phyloP scores from a whole-genome alignment of 2,888 invertebrate species.

The Phanerotoma sp. region DNA sequence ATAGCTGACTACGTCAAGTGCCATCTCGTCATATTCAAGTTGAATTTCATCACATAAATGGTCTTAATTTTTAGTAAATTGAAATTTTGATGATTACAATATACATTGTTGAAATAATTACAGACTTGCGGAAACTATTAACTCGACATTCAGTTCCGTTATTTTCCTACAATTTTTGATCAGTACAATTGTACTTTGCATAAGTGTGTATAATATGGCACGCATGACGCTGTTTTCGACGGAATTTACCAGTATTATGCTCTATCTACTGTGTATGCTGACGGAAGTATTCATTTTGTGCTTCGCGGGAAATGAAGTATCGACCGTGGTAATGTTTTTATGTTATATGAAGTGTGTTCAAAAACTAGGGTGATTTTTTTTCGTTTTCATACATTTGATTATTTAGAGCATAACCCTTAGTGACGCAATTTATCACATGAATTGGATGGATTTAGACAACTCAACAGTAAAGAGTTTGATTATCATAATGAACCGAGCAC shows the following conservation, averaged over 20 bases:
- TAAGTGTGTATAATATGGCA: constrained; percentile 21
- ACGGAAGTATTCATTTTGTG: constrained; percentile 24
- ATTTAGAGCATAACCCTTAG: neutral
- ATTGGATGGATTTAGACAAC: constrained; percentile 20
- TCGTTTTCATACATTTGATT: neutral
- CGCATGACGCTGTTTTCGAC: constrained; percentile 12
- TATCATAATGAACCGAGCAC: constrained; percentile 26
- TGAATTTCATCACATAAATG: constrained; percentile 1
- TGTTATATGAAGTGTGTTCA: too few relatives aligned
- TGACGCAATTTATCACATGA: constrained; percentile 24
- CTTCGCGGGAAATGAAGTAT: constrained; percentile 21
- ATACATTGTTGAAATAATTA: neutral
- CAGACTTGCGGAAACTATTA: constrained; percentile 21
- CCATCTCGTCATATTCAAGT: constrained; percentile 16
- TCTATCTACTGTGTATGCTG: constrained; percentile 21
- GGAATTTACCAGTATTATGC: constrained; percentile 16
- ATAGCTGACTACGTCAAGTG: constrained; percentile 11
- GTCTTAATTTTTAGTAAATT: neutral
- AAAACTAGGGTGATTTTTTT: neutral
- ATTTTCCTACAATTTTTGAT: constrained; percentile 12
- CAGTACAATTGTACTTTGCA: constrained; percentile 21
- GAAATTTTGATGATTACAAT: neutral
- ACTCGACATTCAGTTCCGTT: constrained; percentile 1
- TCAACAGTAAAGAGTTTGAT: constrained; percentile 21
- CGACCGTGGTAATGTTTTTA: constrained; percentile 13